Evolutionary conservation across 1,140 invertebrate species (phyloP).

Genomic region (Phortica variegata): DNA sequence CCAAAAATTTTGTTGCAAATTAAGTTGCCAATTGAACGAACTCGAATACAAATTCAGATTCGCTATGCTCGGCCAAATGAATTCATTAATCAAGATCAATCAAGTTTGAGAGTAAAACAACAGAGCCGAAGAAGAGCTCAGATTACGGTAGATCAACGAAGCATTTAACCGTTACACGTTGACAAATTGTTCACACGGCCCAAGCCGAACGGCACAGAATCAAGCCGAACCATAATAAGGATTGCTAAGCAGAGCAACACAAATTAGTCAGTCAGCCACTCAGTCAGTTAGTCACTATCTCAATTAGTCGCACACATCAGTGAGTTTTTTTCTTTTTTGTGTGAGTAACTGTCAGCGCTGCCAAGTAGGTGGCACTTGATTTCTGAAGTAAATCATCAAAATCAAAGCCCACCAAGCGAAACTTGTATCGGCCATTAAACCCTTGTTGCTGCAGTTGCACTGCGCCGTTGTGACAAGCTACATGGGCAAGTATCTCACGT

Average conservation of each 20-base stretch:
- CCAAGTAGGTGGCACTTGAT: slow-evolving; percentile 39
- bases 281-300: slow-evolving; percentile 16
- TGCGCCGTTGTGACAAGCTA: too few relatives aligned
- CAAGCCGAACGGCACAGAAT: too few relatives aligned
- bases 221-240: slow-evolving; percentile 2
- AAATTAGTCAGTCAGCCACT: too few relatives aligned
- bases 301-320: slow-evolving; percentile 44
- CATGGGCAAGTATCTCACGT: slow-evolving; percentile 37
- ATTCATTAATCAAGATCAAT: slow-evolving; percentile 33
- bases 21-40: slow-evolving; percentile 39
- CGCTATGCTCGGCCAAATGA: slow-evolving; percentile 21
- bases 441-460: too few relatives aligned
- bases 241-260: slow-evolving; percentile 30
- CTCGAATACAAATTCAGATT: slow-evolving; percentile 24
- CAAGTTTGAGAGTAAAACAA: background rate
- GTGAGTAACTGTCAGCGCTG: slow-evolving; percentile 13
- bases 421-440: slow-evolving; percentile 13
- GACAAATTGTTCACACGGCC: slow-evolving; percentile 51
- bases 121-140: slow-evolving; percentile 15
- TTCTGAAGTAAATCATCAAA: slow-evolving; percentile 1
- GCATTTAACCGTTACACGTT: slow-evolving; percentile 45
- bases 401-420: background rate
- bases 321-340: slow-evolving; percentile 30
- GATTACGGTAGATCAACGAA: slow-evolving; percentile 31
- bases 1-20: slow-evolving; percentile 11